These are phyloP conservation scores for Caiman crocodilus DNA, from an alignment of 2,797 vertebrate genomes.

Conservation along the genomic window DNA sequence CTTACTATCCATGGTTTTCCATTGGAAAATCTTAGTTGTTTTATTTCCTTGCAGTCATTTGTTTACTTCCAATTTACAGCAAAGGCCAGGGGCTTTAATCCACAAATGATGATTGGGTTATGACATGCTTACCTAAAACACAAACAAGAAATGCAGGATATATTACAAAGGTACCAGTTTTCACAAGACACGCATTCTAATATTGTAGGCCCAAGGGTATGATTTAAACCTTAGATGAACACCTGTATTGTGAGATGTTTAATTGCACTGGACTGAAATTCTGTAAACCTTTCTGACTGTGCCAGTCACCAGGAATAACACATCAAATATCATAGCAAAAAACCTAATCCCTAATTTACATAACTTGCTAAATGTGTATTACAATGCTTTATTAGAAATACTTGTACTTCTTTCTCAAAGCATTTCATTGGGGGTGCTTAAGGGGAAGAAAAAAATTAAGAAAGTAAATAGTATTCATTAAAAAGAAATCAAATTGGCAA, in stretches of 20 bases:
- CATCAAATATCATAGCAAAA: not conserved
- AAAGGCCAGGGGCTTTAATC: not conserved
- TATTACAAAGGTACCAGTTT: not conserved
- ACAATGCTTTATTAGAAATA: not conserved
- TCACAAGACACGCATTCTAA: not conserved
- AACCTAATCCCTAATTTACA: not conserved
- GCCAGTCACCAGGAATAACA: not conserved
- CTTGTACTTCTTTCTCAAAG: not conserved
- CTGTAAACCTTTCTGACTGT: not conserved
- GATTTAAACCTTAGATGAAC: not conserved
- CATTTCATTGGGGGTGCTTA: not conserved
- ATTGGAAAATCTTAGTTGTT: not conserved
- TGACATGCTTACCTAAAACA: not conserved
- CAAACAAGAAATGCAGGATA: not conserved
- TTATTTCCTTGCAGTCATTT: not conserved
- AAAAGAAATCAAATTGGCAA: not conserved
- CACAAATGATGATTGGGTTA: fast-evolving
- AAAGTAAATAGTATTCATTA: not conserved
- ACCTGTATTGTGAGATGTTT: not conserved
- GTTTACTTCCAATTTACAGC: not conserved
- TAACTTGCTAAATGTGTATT: not conserved
- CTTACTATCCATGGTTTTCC: not conserved
- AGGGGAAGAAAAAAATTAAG: conserved; percentile 4
- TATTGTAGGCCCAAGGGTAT: not conserved
- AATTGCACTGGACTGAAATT: not conserved